Base-by-base conservation (phyloP, 2,113 vertebrate species). In the Xenotilapia caudafasciata region DNA sequence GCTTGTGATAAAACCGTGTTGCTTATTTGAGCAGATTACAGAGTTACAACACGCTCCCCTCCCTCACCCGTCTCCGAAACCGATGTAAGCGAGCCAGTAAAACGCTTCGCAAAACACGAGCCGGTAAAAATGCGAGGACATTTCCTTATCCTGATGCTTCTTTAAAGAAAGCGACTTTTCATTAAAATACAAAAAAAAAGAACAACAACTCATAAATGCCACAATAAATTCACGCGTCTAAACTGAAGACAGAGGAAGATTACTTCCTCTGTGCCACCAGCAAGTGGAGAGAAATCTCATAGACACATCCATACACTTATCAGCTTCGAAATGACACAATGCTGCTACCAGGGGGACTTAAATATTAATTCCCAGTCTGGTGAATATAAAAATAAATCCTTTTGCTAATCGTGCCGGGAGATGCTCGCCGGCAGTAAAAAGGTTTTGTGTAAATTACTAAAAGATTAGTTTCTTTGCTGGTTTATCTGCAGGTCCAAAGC, bases 391-490 rank as follows among this genome's bases (percentile, higher is more conserved):
- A 96, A 94, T 95, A 96, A 96, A 96, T 96, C 95, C 96, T 88
- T 93, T 85, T 85, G 92, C 94, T 96, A 96, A 96, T 96, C 94
- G 51, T 85, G 82, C 90, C 80, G 90, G 88, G 94, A 96, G 94
- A 96, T 94, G 95, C 94, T 92, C 58, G 75, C 83, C 83, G 84
- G 93, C 83, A 87, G 94, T 94, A 95, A 96, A 94, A 95, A 93
- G 92, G 94, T 94, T 96, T 96, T 96, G 95, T 96, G 95, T 96
- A 96, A 96, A 96, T 96, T 93, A 96, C 94, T 90, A 90, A 95
- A 94, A 96, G 95, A 97, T 96, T 96, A 96, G 92, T 94, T 95
- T 89, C 94, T 92, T 88, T 33, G 58, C 88, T 83, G 93, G 82
- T 95, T 94, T 95, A 95, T 95, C 95, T 96, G 83, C 93, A 88